A percentile compares a stretch with the other conserved stretches of the same genome.
Evolutionary conservation across 1,140 invertebrate genomes (phyloP).

Genomic region (Stenopsyche tienmushanensis): DNA sequence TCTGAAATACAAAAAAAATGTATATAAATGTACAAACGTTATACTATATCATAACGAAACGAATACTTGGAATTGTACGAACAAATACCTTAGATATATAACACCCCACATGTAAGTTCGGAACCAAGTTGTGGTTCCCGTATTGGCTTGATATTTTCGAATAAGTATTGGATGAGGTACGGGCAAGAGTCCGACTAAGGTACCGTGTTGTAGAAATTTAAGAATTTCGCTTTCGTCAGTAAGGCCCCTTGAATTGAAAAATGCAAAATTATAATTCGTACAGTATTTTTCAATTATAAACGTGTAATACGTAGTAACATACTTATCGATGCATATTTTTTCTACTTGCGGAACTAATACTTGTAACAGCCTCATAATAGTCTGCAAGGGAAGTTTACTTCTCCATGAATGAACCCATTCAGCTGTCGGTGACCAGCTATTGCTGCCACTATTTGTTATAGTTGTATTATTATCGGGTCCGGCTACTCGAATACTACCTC

Average conservation of each 20-base stretch:
- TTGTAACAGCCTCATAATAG: conserved; percentile 97
- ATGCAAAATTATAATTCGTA: conserved; percentile 10
- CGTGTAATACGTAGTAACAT: conserved; percentile 52
- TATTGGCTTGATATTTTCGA: conserved; percentile 97
- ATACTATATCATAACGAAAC: background rate
- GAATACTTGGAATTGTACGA: background rate
- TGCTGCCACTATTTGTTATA: conserved; percentile 32
- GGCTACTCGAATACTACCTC: conserved; percentile 37
- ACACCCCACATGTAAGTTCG: conserved; percentile 99
- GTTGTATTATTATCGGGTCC: conserved; percentile 8
- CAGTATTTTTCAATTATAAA: background rate
- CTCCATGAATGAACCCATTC: conserved; percentile 98
- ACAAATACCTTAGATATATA: conserved; percentile 89
- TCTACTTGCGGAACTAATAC: conserved; percentile 99
- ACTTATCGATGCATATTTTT: conserved; percentile 99
- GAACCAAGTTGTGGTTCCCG: conserved; percentile 98
- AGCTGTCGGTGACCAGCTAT: conserved; percentile 78
- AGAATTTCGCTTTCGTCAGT: conserved; percentile 99
- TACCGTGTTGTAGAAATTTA: conserved; percentile 98
- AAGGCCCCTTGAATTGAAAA: conserved; percentile 73
- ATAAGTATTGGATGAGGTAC: conserved; percentile 99
- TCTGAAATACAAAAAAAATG: conserved; percentile 57
- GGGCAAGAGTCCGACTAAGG: conserved; percentile 93
- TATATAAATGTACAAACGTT: background rate
- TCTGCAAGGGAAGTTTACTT: conserved; percentile 94